Conservation (phyloP, 30 jellyfish, hydroid and myxozoan species). For the Aurelia sp. region DNA sequence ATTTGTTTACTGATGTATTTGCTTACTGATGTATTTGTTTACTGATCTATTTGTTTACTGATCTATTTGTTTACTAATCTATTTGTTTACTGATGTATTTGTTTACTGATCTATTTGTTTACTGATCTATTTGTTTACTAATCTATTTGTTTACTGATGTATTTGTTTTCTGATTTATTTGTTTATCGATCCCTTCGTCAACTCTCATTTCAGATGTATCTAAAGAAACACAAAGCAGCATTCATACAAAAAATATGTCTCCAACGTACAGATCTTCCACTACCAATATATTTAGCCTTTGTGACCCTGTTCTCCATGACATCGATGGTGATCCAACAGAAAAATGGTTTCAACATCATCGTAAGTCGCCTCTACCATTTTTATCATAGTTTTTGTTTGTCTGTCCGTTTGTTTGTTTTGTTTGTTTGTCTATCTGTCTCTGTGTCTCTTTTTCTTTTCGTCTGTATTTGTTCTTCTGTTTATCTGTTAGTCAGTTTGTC, state of each 20-base stretch:
- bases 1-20: no score
- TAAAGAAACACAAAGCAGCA: constrained; percentile 62
- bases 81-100: no score
- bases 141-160: background rate
- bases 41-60: no score
- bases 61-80: no score
- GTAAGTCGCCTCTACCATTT: constrained; percentile 50
- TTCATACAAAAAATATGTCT: constrained; percentile 56
- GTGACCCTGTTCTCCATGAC: constrained; percentile 72
- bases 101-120: no score
- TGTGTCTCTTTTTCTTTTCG: no score
- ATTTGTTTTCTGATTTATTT: background rate
- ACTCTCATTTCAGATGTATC: constrained; percentile 72
- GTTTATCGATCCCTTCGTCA: background rate
- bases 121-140: background rate
- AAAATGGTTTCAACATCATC: constrained; percentile 81
- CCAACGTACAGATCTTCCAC: constrained; percentile 90
- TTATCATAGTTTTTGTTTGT: no score
- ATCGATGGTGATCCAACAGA: constrained; percentile 78
- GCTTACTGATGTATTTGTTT: no score
- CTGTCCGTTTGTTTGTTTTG: no score
- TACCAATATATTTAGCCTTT: constrained; percentile 69
- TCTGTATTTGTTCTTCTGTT: no score
- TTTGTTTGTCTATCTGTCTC: no score
- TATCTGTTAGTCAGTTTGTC: no score